These are phyloP conservation scores for Tribolium madens DNA, from an alignment of 1,140 invertebrate species.

Conservation along the genomic window DNA sequence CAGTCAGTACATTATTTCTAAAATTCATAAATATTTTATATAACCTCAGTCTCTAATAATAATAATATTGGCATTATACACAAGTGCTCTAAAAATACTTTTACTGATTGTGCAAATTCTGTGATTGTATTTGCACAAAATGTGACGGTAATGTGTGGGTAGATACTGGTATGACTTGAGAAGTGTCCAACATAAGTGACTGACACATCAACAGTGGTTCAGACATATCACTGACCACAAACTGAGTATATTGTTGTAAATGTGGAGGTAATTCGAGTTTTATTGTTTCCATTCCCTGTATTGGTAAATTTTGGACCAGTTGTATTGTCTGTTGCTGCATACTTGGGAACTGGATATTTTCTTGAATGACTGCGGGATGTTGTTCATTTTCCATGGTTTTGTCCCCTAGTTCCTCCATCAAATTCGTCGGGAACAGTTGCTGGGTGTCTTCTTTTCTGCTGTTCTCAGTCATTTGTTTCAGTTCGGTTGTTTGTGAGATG, in stretches of 20 bases:
- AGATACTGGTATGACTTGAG: conserved; percentile 56
- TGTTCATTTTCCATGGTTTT: neutral
- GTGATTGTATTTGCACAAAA: conserved; percentile 56
- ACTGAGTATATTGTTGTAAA: conserved; percentile 55
- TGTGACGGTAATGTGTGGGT: conserved; percentile 52
- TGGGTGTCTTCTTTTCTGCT: conserved; percentile 7
- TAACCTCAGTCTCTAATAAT: conserved; percentile 18
- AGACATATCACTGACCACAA: conserved; percentile 54
- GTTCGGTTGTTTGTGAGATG: neutral
- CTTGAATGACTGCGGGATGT: neutral
- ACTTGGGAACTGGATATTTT: conserved; percentile 31
- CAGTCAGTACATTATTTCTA: neutral
- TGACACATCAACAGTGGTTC: conserved; percentile 59
- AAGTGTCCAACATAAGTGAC: conserved; percentile 57
- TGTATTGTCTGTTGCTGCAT: conserved; percentile 46
- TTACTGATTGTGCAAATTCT: conserved; percentile 47
- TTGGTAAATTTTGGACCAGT: conserved; percentile 53
- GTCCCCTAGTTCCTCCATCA: neutral
- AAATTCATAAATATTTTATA: conserved; percentile 1
- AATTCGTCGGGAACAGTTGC: conserved; percentile 1
- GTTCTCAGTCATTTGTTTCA: neutral
- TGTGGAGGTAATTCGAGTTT: conserved; percentile 54
- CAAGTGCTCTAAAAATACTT: neutral
- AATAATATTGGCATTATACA: conserved; percentile 5
- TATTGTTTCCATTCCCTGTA: conserved; percentile 52